These are phyloP conservation scores for Neoitamus cyanurus DNA, from an alignment of 2,888 invertebrate species.

Conservation along the genomic window DNA sequence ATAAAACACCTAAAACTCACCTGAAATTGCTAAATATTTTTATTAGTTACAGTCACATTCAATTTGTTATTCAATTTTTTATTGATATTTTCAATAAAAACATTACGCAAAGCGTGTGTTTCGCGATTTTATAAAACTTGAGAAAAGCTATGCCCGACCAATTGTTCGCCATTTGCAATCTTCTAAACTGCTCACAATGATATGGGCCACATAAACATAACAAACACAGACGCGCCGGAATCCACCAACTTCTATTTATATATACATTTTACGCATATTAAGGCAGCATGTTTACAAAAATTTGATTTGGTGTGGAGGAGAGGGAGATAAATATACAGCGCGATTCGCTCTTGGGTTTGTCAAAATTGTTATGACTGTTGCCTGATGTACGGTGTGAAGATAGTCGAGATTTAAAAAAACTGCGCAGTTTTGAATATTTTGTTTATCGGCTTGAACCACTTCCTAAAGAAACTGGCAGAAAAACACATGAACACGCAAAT, in stretches of 20 bases:
- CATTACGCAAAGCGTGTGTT: constrained; percentile 56
- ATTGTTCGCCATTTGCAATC: constrained; percentile 60
- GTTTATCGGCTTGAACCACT: not conserved
- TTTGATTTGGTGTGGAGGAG: constrained; percentile 34
- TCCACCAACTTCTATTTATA: constrained; percentile 14
- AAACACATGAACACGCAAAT: not conserved
- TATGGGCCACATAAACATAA: constrained; percentile 38
- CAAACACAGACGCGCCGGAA: not conserved
- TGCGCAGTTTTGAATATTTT: not conserved
- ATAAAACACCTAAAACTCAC: constrained; percentile 55
- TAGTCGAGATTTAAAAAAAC: not conserved
- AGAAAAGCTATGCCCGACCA: constrained; percentile 57
- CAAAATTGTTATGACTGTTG: not conserved
- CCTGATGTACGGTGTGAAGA: not conserved
- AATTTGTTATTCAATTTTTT: constrained; percentile 56
- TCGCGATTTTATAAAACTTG: constrained; percentile 57
- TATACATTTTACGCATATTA: not conserved
- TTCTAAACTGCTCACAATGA: constrained; percentile 24
- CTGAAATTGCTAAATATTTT: constrained; percentile 55
- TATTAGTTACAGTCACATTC: constrained; percentile 56
- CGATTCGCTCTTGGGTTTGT: not conserved
- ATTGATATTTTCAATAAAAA: constrained; percentile 56
- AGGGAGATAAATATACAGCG: not conserved
- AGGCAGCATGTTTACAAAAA: constrained; percentile 36
- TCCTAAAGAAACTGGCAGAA: not conserved